Base-by-base conservation (phyloP, 35 echinoderm and acorn worm genomes). In the Lytechinus pictus region DNA sequence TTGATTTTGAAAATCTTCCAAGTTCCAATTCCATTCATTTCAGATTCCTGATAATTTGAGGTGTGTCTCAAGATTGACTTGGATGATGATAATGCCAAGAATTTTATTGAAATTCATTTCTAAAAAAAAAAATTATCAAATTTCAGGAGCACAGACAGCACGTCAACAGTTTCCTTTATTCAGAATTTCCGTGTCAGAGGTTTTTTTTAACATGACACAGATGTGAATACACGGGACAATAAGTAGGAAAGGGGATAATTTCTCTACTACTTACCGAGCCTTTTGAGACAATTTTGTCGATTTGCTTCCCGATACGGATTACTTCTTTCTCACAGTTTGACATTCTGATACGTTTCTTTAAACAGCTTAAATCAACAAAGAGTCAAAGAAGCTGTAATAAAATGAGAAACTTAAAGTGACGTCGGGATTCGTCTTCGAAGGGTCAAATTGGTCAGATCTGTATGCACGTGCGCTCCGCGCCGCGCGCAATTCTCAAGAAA, bases 251-350 rank as follows among this genome's bases (percentile, higher is more conserved):
- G 6, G 6, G 16, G 3, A 79, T 79, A 4, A 16, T 0, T 24
- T 79, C 66, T 79, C 4, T 55, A 28, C 21, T 21, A 28, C 92
- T 90, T 94, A 96, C 95, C 91, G 53, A 61, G 88, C 94, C 93
- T 58, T 92, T 94, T 54, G 96, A 91, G 51, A 96, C 57, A 51
- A 98, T 95, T 97, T 98, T 97, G 27, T 98, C 97, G 72, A 98
- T 86, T 87, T 97, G 96, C 86, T 97, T 98, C 27, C 97, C 97
- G 52, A 98, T 98, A 53, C 86, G 86, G 3, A 97, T 19, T 13
- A 98, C 97, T 87, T 98, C 97, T 87, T 96, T 95, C 93, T 98
- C 97, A 86, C 94, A 92, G 54, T 27, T 61, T 27, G 96, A 97
- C 96, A 97, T 97, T 8, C 28, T 94, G 56, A 4, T 24, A 79